Base-by-base conservation (phyloP, 2,113 vertebrate species). In the Propithecus coquereli region DNA sequence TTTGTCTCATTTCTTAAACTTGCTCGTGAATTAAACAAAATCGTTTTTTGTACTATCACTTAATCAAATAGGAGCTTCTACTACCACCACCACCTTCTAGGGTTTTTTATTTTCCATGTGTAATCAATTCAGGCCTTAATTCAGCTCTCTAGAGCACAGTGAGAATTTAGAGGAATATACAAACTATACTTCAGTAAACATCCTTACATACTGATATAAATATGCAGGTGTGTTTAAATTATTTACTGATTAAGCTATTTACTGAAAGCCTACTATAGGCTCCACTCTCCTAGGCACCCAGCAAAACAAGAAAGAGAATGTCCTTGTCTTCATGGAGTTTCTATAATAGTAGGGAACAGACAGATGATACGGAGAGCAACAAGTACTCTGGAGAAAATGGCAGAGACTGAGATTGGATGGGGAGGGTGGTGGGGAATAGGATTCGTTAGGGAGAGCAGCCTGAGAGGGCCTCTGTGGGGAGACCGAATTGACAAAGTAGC, bases 31-130 rank as follows among this genome's bases (percentile, higher is more conserved):
- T 23, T 47, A 47, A 84, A 47, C 18, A 73, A 65, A 79, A 6
- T 45, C 74, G n/a, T 34, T 34, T 66, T 70, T 37, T 37, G 32
- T 52, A 32, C 8, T 3, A 47, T 80, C 37, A n/a, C 4, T 32
- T 84, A 52, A 74, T 87, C 76, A 71, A 17, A 40, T 32, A 43
- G 22, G 59, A 73, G 80, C n/a, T 63, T 92, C 86, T 32, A 77
- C 9, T 7, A 27, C 54, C 4, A 32, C 54, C 9, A 27, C 18
- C 8, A 77, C 25, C 37, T 71, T 43, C 50, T 92, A 27, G 40
- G 25, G 52, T 13, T 17, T 45, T 9, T 74, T 20, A 37, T 37
- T 16, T 50, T n/a, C 68, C 27, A 22, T 3, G 0, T 34, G 12
- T 37, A 63, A 87, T 57, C 74, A 66, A 59, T 8, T 37, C 80